These are phyloP conservation scores for Tridacna crocea DNA, from an alignment of 2,888 invertebrate species.

Conservation along the genomic window DNA sequence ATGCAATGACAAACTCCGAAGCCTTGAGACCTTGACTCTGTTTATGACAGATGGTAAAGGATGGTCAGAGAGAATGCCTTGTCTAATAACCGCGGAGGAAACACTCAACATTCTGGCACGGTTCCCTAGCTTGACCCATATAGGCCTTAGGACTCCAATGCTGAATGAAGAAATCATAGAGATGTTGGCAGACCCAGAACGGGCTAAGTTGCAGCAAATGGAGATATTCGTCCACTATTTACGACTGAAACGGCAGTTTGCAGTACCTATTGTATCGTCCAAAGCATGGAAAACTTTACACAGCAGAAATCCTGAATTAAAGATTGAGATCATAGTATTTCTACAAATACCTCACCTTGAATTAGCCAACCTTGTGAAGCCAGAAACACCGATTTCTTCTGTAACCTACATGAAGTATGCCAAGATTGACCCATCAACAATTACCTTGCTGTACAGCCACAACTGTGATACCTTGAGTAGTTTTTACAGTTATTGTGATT, in stretches of 20 bases:
- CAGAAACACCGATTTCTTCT: constrained; percentile 71
- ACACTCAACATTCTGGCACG: constrained; percentile 59
- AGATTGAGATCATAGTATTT: constrained; percentile 71
- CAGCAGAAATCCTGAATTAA: constrained; percentile 64
- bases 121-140: constrained; percentile 64
- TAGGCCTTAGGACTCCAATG: constrained; percentile 76
- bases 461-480: constrained; percentile 64
- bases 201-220: constrained; percentile 66
- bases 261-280: constrained; percentile 68
- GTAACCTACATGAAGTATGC: constrained; percentile 72
- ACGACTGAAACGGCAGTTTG: constrained; percentile 10
- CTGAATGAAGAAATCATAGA: constrained; percentile 67
- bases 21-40: constrained; percentile 70
- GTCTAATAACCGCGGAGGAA: constrained; percentile 62
- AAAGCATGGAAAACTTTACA: constrained; percentile 67
- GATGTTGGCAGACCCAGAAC: constrained; percentile 59
- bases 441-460: constrained; percentile 65
- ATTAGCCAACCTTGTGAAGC: constrained; percentile 69
- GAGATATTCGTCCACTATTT: constrained; percentile 73
- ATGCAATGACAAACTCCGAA: constrained; percentile 69
- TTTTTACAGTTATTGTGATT: constrained; percentile 70
- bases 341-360: constrained; percentile 69
- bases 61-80: constrained; percentile 75
- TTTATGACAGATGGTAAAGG: constrained; percentile 68
- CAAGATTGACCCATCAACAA: constrained; percentile 60